Evolutionary conservation across 2,888 invertebrate genomes (phyloP).

Genomic region (Campopleginae sp.): DNA sequence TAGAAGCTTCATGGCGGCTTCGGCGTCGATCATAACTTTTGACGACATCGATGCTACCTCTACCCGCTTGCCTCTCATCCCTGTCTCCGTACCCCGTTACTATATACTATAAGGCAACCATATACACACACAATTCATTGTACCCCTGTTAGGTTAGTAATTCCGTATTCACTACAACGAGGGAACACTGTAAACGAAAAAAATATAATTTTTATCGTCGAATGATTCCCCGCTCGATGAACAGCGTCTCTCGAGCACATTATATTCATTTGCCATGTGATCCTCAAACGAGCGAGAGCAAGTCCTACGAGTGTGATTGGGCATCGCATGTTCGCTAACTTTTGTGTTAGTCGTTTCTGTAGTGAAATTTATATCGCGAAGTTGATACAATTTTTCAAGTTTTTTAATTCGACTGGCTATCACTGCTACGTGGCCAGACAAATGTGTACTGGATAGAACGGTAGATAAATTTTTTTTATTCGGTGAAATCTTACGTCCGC

Average conservation of each 20-base stretch:
- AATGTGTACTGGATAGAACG: not conserved
- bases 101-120: slow-evolving; percentile 46
- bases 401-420: not conserved
- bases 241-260: not conserved
- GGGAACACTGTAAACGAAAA: slow-evolving; percentile 46
- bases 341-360: not conserved
- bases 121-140: slow-evolving; percentile 46
- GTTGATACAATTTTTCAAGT: slow-evolving; percentile 3
- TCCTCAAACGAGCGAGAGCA: not conserved
- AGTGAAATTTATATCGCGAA: not conserved
- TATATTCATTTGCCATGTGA: slow-evolving; percentile 10
- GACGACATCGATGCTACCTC: slow-evolving; percentile 43
- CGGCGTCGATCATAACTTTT: slow-evolving; percentile 10
- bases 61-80: slow-evolving; percentile 37
- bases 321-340: not conserved
- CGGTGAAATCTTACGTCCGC: not conserved
- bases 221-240: slow-evolving; percentile 15
- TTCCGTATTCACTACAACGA: slow-evolving; percentile 49
- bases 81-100: slow-evolving; percentile 13
- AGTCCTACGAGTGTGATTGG: slow-evolving; percentile 37
- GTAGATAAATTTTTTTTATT: slow-evolving; percentile 1
- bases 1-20: slow-evolving; percentile 5
- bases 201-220: slow-evolving; percentile 22
- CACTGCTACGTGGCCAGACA: not conserved
- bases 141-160: slow-evolving; percentile 55